Conservation (phyloP, 2,797 vertebrate species). For the Gymnodraco acuticeps region DNA sequence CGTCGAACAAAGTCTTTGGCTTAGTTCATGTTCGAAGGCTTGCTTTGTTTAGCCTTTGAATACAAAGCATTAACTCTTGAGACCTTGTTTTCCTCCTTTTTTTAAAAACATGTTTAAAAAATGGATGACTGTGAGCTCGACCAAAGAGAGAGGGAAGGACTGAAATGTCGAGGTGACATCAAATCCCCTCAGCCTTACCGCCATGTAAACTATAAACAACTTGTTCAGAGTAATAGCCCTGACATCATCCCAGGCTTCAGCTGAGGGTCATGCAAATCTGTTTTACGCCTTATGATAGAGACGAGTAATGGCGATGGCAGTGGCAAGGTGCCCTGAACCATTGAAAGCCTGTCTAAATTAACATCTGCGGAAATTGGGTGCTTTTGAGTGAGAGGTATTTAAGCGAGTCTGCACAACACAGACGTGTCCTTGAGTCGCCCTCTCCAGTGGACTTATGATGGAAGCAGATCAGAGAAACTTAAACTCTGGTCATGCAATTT, state of each 20-base stretch:
- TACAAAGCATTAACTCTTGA: slow-evolving; percentile 8
- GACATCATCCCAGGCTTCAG: slow-evolving; percentile 1
- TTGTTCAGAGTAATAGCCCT: slow-evolving; percentile 7
- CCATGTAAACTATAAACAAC: slow-evolving; percentile 9
- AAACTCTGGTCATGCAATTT: neutral
- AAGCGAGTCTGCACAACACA: neutral
- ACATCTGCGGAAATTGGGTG: slow-evolving; percentile 26
- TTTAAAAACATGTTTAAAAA: neutral
- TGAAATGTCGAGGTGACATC: neutral
- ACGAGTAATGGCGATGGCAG: slow-evolving; percentile 9
- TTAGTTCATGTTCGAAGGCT: slow-evolving; percentile 18
- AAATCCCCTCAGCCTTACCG: neutral
- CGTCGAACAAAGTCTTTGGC: slow-evolving; percentile 31
- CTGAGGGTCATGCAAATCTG: slow-evolving; percentile 4
- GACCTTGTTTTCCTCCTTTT: slow-evolving; percentile 11
- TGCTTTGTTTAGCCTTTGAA: slow-evolving; percentile 11
- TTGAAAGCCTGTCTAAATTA: slow-evolving; percentile 36
- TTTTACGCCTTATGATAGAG: neutral
- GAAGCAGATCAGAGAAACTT: slow-evolving; percentile 6
- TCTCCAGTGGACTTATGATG: neutral
- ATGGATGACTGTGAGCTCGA: slow-evolving; percentile 3
- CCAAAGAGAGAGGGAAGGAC: neutral
- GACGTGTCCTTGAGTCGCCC: neutral
- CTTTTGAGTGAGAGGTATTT: slow-evolving; percentile 35
- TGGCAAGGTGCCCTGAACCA: slow-evolving; percentile 26